Evolutionary conservation across 2,888 invertebrate genomes (phyloP), one percentile per base, ranked within the genome.

Genomic region (Hemaris fuciformis): DNA sequence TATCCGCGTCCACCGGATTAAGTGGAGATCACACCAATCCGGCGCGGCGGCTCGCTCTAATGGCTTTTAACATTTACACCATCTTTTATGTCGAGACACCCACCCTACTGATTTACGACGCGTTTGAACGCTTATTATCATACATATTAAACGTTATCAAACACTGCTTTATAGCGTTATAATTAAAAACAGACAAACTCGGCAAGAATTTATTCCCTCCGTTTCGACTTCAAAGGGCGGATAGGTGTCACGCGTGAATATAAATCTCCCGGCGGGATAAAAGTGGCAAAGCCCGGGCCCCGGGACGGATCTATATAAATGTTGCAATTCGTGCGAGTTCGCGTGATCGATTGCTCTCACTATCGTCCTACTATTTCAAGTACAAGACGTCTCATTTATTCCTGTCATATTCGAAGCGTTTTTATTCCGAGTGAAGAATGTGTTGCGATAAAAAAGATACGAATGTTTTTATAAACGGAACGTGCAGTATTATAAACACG

Each of bases 1-100:
- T 88, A 87, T 87, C 88, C 88, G 82, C 83, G 85, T 88, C 84
- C 85, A 82, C 80, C 78, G 87, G 90, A 91, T 91, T 89, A 89
- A 86, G 83, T 83, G 80, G 81, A 85, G 85, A 87, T 87, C 87
- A 83, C 85, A 83, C 84, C 82, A 74, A 77, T 76, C 75, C 71
- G 23, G 27, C 72, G 72, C 75, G 68, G 71, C 79, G 74, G 77
- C 85, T 84, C 81, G 83, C 82, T 77, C 75, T 85, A 85, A 88
- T 84, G 77, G 79, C 82, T 81, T 78, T 80, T 79, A 83, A 79
- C 80, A 75, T 77, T 83, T 78, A 80, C 81, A 81, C 77, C 66
- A 73, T 68, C 70, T 74, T 79, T 75, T 71, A 73, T 71, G 68
- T 70, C 56, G 63, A 45, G 60, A 66, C 56, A 41, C 67, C 65